phyloP scores from a whole-genome alignment of 2,797 vertebrate genomes.

The Clarias laeviceps region DNA sequence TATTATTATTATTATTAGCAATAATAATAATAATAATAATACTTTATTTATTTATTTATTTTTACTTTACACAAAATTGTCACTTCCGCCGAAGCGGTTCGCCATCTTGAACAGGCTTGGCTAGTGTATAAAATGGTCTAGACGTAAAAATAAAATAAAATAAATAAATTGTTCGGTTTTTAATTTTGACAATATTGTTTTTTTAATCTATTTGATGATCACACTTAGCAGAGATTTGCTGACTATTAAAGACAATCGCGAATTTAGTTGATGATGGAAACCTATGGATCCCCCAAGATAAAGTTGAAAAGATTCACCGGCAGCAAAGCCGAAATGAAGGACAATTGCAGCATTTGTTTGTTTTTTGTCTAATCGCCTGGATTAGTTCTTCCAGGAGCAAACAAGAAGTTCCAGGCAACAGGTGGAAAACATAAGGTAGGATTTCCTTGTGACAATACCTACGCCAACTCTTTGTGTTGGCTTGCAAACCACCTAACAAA shows the following conservation, averaged over 20 bases:
- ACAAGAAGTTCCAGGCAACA: conserved; percentile 28
- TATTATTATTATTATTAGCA: background rate
- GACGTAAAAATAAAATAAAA: conserved; percentile 23
- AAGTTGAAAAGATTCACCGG: conserved; percentile 53
- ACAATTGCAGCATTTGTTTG: conserved; percentile 52
- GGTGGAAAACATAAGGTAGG: background rate
- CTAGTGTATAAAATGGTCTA: conserved; percentile 48
- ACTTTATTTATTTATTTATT: background rate
- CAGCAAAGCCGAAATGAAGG: conserved; percentile 49
- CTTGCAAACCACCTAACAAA: background rate
- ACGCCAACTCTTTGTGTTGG: background rate
- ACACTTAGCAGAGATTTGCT: background rate
- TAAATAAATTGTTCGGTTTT: background rate
- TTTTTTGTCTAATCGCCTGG: background rate
- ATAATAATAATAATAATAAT: no score
- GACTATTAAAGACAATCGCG: background rate
- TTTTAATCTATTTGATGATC: background rate
- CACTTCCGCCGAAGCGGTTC: conserved; percentile 49
- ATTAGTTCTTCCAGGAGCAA: background rate
- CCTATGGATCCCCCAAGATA: conserved; percentile 36
- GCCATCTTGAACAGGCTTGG: conserved; percentile 88
- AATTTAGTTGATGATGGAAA: conserved; percentile 35
- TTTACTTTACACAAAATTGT: background rate
- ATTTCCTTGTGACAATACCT: no score
- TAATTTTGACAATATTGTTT: background rate